These are phyloP conservation scores for Pagetopsis macropterus DNA, from an alignment of 2,797 vertebrate genomes.

Conservation along the genomic window DNA sequence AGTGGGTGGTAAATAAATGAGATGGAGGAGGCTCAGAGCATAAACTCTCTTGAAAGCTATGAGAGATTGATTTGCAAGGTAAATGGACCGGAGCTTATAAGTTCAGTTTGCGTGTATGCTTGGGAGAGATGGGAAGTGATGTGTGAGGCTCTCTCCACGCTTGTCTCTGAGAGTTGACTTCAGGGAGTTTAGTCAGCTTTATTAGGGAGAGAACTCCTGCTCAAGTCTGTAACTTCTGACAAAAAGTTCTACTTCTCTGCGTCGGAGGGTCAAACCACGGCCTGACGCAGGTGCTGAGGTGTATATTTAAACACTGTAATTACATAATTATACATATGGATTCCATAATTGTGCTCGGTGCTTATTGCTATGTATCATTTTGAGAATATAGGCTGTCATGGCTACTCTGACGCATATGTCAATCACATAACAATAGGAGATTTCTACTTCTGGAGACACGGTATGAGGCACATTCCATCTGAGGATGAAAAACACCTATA, in stretches of 20 bases:
- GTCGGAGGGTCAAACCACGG: constrained; percentile 10
- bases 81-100: constrained; percentile 43
- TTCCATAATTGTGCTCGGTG: constrained; percentile 31
- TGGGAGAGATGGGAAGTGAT: constrained; percentile 33
- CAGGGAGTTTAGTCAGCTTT: constrained; percentile 20
- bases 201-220: constrained; percentile 36
- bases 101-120: constrained; percentile 29
- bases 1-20: constrained; percentile 46
- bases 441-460: no score
- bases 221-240: constrained; percentile 25
- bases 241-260: constrained; percentile 5
- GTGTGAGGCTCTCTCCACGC: constrained; percentile 52
- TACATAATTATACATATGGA: constrained; percentile 23
- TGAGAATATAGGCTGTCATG: constrained; percentile 36
- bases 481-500: neutral
- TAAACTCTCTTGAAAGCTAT: constrained; percentile 45
- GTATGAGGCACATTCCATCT: no score
- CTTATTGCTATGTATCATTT: constrained; percentile 30
- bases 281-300: neutral
- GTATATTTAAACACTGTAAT: constrained; percentile 28
- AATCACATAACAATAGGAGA: constrained; percentile 18
- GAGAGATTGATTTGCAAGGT: constrained; percentile 64
- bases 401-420: constrained; percentile 31
- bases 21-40: constrained; percentile 37
- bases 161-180: constrained; percentile 43